Percentiles rank a stretch among this genome's conserved stretches.
phyloP scores from a whole-genome alignment of 2,113 vertebrate species.

The Philantomba maxwellii region DNA sequence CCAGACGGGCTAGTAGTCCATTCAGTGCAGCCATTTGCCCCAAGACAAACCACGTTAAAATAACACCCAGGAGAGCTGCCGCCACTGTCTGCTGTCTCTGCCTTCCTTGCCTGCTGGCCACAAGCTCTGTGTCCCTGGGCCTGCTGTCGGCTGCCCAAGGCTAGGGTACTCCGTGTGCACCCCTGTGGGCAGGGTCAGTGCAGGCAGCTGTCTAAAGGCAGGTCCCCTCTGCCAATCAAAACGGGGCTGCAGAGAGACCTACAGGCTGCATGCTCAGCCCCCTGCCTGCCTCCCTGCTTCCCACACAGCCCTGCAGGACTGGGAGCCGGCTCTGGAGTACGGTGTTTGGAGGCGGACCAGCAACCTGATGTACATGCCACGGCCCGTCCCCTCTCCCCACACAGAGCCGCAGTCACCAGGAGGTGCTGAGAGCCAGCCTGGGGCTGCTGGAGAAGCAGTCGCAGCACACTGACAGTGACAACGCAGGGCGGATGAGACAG shows the following conservation, averaged over 20 bases:
- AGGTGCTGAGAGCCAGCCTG: conserved; percentile 1
- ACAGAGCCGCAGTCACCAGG: conserved; percentile 48
- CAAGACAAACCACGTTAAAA: conserved; percentile 63
- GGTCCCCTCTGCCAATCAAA: conserved; percentile 15
- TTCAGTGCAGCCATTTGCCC: conserved; percentile 49
- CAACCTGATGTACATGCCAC: conserved; percentile 61
- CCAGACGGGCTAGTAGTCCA: conserved; percentile 39
- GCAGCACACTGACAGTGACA: neutral
- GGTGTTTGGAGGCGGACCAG: conserved; percentile 57
- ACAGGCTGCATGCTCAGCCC: neutral
- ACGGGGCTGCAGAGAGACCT: neutral
- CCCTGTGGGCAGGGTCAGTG: neutral
- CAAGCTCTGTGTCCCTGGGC: neutral
- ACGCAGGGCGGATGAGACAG: neutral
- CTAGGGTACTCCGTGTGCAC: neutral
- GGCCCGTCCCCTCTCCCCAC: conserved; percentile 64
- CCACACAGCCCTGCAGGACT: conserved; percentile 24
- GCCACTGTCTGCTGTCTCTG: conserved; percentile 29
- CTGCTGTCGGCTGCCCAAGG: neutral
- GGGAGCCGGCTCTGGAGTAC: conserved; percentile 40
- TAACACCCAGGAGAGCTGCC: conserved; percentile 51
- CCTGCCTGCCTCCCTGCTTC: neutral
- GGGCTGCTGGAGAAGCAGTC: conserved; percentile 27
- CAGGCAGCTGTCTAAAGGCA: neutral
- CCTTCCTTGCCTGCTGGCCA: neutral